Conservation (phyloP, 2,113 vertebrate species). For the Stictonetta naevosa region DNA sequence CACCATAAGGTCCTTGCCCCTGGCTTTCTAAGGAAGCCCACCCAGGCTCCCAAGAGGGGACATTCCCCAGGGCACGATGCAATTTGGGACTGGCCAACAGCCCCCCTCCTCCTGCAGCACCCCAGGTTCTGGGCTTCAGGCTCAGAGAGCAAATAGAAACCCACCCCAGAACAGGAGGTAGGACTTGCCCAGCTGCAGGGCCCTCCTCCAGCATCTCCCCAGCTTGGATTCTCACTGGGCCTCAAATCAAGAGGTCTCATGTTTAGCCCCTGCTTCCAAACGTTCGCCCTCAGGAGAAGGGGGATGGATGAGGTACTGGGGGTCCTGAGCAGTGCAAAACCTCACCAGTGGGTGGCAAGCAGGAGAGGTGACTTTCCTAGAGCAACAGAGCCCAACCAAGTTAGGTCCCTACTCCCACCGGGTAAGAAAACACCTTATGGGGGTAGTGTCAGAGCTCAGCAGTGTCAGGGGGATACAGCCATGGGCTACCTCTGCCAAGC, state of each 20-base stretch:
- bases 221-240: not conserved
- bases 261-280: constrained; percentile 19
- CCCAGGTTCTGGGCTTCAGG: too few species aligned
- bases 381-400: not conserved
- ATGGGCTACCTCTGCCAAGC: fast-evolving
- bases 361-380: not conserved
- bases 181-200: too few species aligned
- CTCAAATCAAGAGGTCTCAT: constrained; percentile 23
- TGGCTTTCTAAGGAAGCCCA: too few species aligned
- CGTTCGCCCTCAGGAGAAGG: constrained; percentile 52
- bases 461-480: not conserved
- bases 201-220: not conserved
- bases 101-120: too few species aligned
- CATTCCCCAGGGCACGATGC: too few species aligned
- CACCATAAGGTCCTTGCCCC: not conserved
- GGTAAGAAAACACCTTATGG: too few species aligned
- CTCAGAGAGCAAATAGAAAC: too few species aligned
- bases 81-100: too few species aligned
- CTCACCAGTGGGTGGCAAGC: constrained; percentile 1
- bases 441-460: not conserved
- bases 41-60: too few species aligned
- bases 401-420: not conserved
- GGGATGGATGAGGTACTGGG: constrained; percentile 50
- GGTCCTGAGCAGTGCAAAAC: constrained; percentile 39
- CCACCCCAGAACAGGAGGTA: too few species aligned